phyloP scores from a whole-genome alignment of 2,888 invertebrate genomes.

The Melanargia galathea region DNA sequence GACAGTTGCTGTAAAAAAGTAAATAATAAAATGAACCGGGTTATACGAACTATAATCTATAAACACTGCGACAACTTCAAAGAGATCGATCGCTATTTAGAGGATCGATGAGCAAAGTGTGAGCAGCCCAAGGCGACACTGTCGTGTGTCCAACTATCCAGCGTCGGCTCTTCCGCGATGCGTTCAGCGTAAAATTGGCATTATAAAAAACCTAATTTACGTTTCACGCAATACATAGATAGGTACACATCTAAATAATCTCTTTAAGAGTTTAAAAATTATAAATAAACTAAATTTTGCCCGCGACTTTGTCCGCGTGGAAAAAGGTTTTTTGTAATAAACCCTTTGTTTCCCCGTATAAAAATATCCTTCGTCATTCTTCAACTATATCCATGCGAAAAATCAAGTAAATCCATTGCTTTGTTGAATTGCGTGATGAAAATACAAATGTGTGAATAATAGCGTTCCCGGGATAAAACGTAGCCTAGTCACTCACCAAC shows the following conservation, averaged over 20 bases:
- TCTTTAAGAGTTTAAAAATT: no score
- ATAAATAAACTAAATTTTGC: no score
- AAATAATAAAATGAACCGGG: background rate
- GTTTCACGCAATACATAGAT: background rate
- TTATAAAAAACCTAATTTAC: constrained; percentile 24
- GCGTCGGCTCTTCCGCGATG: constrained; percentile 38
- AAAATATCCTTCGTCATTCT: no score
- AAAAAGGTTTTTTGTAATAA: no score
- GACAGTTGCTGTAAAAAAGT: background rate
- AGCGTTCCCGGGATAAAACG: no score
- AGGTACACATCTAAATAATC: background rate
- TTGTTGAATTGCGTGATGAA: no score
- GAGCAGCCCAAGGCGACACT: constrained; percentile 34
- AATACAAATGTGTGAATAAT: no score
- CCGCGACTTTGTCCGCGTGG: no score
- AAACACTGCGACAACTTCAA: constrained; percentile 77
- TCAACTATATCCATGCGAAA: no score
- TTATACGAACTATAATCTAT: constrained; percentile 49
- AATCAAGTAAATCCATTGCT: no score
- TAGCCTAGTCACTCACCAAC: no score
- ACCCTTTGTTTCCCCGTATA: no score
- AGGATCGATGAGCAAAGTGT: constrained; percentile 57
- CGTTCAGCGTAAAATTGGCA: constrained; percentile 34
- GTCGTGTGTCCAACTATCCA: background rate
- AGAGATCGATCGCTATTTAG: constrained; percentile 74